Base-by-base conservation (phyloP, 2,888 invertebrate species). In the Seira ritae region DNA sequence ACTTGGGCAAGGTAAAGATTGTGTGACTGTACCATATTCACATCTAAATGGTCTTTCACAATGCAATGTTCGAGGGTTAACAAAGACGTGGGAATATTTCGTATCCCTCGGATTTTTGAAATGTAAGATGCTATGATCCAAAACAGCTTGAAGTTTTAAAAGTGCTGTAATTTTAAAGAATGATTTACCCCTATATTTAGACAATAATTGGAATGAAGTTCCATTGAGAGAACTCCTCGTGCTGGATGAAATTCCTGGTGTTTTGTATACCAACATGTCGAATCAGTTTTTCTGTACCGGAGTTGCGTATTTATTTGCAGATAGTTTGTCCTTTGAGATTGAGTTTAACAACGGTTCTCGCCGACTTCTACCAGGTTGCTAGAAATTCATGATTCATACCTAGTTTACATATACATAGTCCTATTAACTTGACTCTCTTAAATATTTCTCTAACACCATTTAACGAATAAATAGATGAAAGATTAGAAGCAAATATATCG, bases 251-350 rank as follows among this genome's bases (percentile, higher is more conserved):
- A 23, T 81, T 3, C 17, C 15, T 1, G 23, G 65, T 0, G 23
- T 78, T 55, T 50, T 81, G 24, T 84, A 78, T 65, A 74, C 81
- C 22, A 80, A 81, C 37, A 22, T 19, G 1, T 62, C 70, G 4
- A 69, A 50, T 0, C 19, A 50, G n/a, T 84, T 81, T 66, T 55
- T 78, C 60, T 84, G 84, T n/a, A n/a, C 8, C 1, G 81, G 72
- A 1, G 17, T 69, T 0, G 65, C 73, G 0, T 84, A 46, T 19
- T 69, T 84, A 0, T 77, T 84, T 70, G 70, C 84, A 3, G 74
- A 84, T 24, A 73, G 65, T 10, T n/a, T 84, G n/a, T 15, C 22
- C 0, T 84, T 84, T 46, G 50, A 77, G 60, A 70, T 84, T n/a
- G 70, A 78, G 37, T 81, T 55, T 67, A 37, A 55, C 60, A 78